A percentile compares a stretch with the other conserved stretches of the same genome.
Conservation (phyloP, 2,797 vertebrate species). For the Caiman crocodilus region DNA sequence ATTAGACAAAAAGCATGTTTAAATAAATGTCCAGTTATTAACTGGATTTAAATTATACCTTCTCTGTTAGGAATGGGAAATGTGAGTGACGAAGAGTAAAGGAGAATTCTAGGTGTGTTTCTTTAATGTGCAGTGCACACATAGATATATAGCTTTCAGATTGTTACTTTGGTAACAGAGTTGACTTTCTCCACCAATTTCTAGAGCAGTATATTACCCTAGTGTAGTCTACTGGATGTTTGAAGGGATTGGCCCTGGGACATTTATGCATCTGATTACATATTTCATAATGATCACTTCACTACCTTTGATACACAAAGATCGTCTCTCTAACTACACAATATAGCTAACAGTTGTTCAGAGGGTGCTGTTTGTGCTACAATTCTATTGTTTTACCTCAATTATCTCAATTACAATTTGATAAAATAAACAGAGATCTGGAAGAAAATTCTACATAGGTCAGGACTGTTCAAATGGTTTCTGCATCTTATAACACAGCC, state of each 20-base stretch:
- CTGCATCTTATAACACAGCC: neutral
- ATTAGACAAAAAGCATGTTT: neutral
- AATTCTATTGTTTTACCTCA: neutral
- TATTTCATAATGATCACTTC: neutral
- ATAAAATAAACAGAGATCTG: neutral
- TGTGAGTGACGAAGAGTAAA: neutral
- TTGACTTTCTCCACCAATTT: neutral
- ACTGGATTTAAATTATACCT: neutral
- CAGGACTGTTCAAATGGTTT: neutral
- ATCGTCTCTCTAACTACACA: neutral
- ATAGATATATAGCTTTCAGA: neutral
- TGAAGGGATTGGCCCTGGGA: neutral
- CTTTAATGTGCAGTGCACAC: neutral
- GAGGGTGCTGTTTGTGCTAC: neutral
- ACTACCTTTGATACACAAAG: neutral
- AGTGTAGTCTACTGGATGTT: neutral
- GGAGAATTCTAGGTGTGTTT: neutral
- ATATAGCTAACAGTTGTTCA: neutral
- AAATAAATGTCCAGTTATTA: neutral
- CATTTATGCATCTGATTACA: neutral
- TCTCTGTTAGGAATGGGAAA: neutral
- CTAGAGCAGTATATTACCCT: neutral
- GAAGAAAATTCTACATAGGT: neutral
- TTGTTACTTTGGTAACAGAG: neutral
- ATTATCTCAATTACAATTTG: neutral